Evolutionary conservation across 2,888 invertebrate species (phyloP), one percentile per base, ranked within the genome.

Genomic region (Aphrophora alni): DNA sequence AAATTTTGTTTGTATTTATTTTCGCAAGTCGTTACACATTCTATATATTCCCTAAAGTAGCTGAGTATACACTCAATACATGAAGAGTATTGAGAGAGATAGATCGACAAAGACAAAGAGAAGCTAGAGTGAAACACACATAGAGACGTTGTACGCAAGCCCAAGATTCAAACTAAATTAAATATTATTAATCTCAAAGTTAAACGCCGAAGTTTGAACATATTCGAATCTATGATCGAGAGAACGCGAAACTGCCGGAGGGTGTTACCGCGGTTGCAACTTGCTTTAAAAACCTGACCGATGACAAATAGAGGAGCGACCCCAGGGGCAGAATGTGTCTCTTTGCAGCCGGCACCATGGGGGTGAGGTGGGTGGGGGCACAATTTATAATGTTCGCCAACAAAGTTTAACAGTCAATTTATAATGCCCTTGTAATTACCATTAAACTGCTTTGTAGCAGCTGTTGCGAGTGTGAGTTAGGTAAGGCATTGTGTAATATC

Each of bases 341-440:
- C 44, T 59, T 59, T 21, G 21, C 59, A 59, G 59, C 59, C 59
- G 59, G 59, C 59, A 14, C 59, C 59, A 21, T 59, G 5, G 3
- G 14, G 17, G 59, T 1, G 59, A 21, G 59, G 4, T 44, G 44
- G 44, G 33, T 7, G 33, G 44, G 59, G 59, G 59, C 21, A 21
- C 59, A 59, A 59, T 59, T 59, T 59, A 59, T 59, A 59, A 59
- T 59, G 59, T 59, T 59, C 59, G 59, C 59, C 59, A 59, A 59
- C 59, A 59, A 59, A 59, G 59, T 59, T 59, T 59, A 59, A 59
- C 59, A 59, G 59, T 59, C 59, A 59, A 59, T 59, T 59, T 59
- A 59, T 59, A 59, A 59, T 59, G 59, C 10, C 59, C 59, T 59
- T 59, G 59, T 59, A 59, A 59, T 59, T 59, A 59, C 59, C 59